These are phyloP conservation scores for Morpho achilles DNA, from an alignment of 2,888 invertebrate genomes.

Conservation along the genomic window DNA sequence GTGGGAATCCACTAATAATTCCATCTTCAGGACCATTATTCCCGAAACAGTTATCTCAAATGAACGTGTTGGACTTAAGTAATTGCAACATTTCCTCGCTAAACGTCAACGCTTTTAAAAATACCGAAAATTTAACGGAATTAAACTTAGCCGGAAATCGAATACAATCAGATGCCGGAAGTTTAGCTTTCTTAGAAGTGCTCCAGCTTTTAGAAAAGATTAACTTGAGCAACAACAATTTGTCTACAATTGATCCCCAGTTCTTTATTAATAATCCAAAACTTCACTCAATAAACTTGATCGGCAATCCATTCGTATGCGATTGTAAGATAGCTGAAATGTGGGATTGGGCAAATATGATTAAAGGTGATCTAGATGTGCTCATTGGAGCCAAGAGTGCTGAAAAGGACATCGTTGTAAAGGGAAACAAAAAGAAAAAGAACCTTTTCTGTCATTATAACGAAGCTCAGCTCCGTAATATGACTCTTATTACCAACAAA, in stretches of 20 bases:
- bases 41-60: constrained; percentile 81
- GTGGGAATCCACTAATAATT: constrained; percentile 83
- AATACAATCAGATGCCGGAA: constrained; percentile 66
- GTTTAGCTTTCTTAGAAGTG: constrained; percentile 76
- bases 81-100: constrained; percentile 81
- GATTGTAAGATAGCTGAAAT: constrained; percentile 84
- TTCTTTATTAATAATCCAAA: constrained; percentile 78
- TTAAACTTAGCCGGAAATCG: constrained; percentile 81
- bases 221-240: constrained; percentile 82
- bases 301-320: constrained; percentile 85
- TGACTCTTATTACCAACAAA: constrained; percentile 67
- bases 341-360: constrained; percentile 86
- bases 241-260: constrained; percentile 78
- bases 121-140: constrained; percentile 81
- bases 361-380: constrained; percentile 81
- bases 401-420: constrained; percentile 80
- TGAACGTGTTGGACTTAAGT: constrained; percentile 82
- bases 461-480: constrained; percentile 71
- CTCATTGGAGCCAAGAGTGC: constrained; percentile 82
- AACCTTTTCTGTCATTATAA: constrained; percentile 82
- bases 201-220: constrained; percentile 79
- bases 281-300: constrained; percentile 80
- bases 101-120: constrained; percentile 79
- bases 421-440: constrained; percentile 82
- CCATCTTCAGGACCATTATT: constrained; percentile 79